Evolutionary conservation across 2,113 vertebrate genomes (phyloP), one percentile per base, ranked within the genome.

Genomic region (Anguilla rostrata): DNA sequence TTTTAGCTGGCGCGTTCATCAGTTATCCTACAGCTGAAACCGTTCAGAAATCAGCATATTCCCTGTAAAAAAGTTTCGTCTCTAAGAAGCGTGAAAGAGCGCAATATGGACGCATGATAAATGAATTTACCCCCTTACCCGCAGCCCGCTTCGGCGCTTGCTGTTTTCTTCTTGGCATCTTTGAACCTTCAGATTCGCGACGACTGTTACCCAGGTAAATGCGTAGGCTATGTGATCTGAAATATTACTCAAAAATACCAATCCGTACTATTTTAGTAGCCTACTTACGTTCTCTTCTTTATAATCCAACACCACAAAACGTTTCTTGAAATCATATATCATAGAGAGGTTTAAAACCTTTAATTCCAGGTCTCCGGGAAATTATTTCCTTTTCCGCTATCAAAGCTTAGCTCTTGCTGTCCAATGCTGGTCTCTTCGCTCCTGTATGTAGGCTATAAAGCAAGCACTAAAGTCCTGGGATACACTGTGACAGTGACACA

Each of bases 131-230:
- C 87, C 92, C 87, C 98, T 99, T 99, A 99, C 98, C 98, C 97
- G 98, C 97, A 95, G 98, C 98, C 96, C 98, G 96, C 93, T 94
- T 97, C 92, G 98, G 98, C 94, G 98, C 98, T 95, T 99, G 97
- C 96, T 99, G 98, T 93, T 99, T 99, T 96, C 98, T 97, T 95
- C 98, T 97, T 90, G 98, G 98, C 98, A 99, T 99, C 93, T 94
- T 95, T 94, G 94, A 94, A 96, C 96, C 71, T 93, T 95, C 95
- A 95, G 94, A 95, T 91, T 94, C 90, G 91, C 87, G 93, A 93
- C 92, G 91, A 93, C 95, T 91, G 95, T 92, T 95, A 92, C 96
- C 97, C 96, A 95, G 95, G 94, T 92, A 88, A 96, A 95, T 92
- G 92, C 95, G 94, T 75, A 26, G 20, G 60, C 22, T 95, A 94